Evolutionary conservation across 2,888 invertebrate species (phyloP), one percentile per base, ranked within the genome.

Genomic region (Erynnis tages): DNA sequence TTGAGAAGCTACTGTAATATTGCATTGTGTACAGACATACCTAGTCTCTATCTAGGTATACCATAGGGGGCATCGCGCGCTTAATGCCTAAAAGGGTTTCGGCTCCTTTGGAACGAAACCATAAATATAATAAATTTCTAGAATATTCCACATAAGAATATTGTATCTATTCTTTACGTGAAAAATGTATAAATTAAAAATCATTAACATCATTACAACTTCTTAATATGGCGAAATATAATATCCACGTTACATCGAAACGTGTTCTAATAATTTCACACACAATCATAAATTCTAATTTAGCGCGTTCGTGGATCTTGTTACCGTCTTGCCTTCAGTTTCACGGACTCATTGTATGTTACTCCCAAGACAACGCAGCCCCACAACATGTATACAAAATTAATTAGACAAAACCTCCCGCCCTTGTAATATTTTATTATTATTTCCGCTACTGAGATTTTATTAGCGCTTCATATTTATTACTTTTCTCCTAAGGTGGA

Each of bases 251-350:
- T 35, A 59, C 57, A 81, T 76, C 72, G 80, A 80, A 86, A 82
- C 77, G 72, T 77, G 79, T 79, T 81, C 78, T 78, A 82, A 84
- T 79, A 88, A 86, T 84, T 85, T 88, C 81, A 85, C 83, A 84
- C 81, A 85, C 86, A 88, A 85, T 88, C 87, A 88, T 89, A 89
- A 88, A 89, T 89, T 88, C 82, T 85, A 86, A 89, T 89, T 89
- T 89, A 79, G 76, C 79, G 69, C 75, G 79, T 76, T 76, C 76
- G 73, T 70, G 85, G 79, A 85, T 89, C 89, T 76, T 76, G 85
- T 87, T 87, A 79, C 86, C 72, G 52, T 21, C 30, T 40, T 73
- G 29, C 75, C 79, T 82, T 79, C 79, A 79, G 85, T 82, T 79
- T 81, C 78, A 77, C 79, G 76, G 71, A 76, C 77, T 82, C 81